Evolutionary conservation across 2,113 vertebrate genomes (phyloP), one percentile per base, ranked within the genome.

Genomic region (Oncorhynchus tshawytscha): DNA sequence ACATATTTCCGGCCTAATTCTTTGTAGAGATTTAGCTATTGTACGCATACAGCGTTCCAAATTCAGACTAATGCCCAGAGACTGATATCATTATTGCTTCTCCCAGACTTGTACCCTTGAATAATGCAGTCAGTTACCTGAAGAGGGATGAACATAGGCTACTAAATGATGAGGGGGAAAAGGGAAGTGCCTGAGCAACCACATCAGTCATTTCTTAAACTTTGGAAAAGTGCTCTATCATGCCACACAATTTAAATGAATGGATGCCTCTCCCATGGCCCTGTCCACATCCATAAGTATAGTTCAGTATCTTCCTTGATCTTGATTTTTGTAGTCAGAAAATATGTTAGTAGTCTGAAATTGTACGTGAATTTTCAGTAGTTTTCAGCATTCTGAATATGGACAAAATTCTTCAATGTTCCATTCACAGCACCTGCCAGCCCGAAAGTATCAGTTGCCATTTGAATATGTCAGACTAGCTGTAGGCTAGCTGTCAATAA

Each of bases 401-500:
- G 16, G 67, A 39, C 7, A 68, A 9, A 67, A 34, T 8, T 18
- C 49, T 45, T 25, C 20, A 25, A 72, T 31, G 54, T 27, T 75
- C 27, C 51, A 24, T 68, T 57, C 60, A 48, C n/a, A n/a, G 54
- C 18, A 60, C 18, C 54, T 15, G 54, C 18, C 54, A 20, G 16
- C 54, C 54, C 59, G 27, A 11, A 45, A 29, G 75, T 66, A 70
- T 45, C 39, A 8, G 9, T 64, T 71, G 68, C 68, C 25, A 64
- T 76, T 62, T 70, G 34, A 13, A 71, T 76, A 62, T 57, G 15
- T 12, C 13, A 6, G 34, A 54, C 75, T 45, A 25, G 34, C 24
- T 71, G 75, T 65, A 25, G 22, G 31, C 67, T 70, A 24, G 69
- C 75, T 71, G 69, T 71, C 69, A 71, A 69, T 77, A 51, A 11